Base-by-base conservation (phyloP, 64 coral and sea anemone species). In the Montipora capricornis region DNA sequence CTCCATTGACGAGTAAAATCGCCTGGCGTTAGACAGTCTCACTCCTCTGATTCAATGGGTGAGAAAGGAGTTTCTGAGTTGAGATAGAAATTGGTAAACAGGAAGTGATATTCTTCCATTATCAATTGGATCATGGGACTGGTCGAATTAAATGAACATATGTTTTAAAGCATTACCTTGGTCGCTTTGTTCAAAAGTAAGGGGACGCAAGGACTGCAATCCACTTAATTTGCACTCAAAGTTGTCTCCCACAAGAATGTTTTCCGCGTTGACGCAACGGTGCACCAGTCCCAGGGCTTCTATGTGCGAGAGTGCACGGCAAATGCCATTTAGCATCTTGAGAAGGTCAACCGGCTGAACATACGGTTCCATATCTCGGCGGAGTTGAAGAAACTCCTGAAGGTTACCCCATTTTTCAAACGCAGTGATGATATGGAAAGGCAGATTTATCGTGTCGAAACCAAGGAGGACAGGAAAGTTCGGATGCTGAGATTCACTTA, bases 201-300 rank as follows among this genome's bases (percentile, higher is more conserved):
- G 81, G 14, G 14, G 14, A 17, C 57, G 26, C 44, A 84, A 67
- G 58, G 81, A 62, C 1, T 95, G 80, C 46, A 95, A 51, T 1
- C 93, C 93, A 17, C 71, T 75, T 16, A 95, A 48, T 53, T 95
- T 95, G 26, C 88, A 87, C 20, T 53, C 45, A 66, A 52, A 57
- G 4, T 69, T 66, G 20, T 90, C 80, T 8, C 80, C 64, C 5
- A 95, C 80, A 20, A 95, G 61, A 8, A 95, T 29, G 49, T 95
- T 95, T 75, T 82, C 93, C 2, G 93, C 93, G 87, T 78, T 95
- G 22, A 95, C 47, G 5, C 20, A 78, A n/a, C 89, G 88, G 73
- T 95, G 93, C 29, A 94, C 88, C 49, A 94, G 81, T 67, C 59
- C 17, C 13, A 55, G 44, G 0, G 60, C 47, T 44, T 94, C 45